phyloP scores from a whole-genome alignment of 2,113 vertebrate species.

The Gambusia holbrooki region DNA sequence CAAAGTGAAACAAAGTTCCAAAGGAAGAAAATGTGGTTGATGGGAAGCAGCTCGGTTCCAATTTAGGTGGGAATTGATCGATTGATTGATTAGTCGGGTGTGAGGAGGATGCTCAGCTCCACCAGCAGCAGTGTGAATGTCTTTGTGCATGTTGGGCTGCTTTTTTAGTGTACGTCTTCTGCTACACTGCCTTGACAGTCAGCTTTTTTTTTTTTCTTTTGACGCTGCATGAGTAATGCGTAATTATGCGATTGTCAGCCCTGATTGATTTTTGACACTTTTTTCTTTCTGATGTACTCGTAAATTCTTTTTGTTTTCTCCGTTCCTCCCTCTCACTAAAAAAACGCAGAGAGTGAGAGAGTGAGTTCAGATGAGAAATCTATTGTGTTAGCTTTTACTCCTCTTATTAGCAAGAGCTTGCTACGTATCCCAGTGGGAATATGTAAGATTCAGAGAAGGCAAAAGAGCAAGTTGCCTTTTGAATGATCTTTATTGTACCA shows the following conservation, averaged over 20 bases:
- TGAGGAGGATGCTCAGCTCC: slow-evolving; percentile 48
- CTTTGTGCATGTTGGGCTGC: slow-evolving; percentile 15
- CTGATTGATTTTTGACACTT: slow-evolving; percentile 38
- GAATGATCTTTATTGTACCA: slow-evolving; percentile 31
- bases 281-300: slow-evolving; percentile 1
- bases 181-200: slow-evolving; percentile 23
- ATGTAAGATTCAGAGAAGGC: slow-evolving; percentile 47
- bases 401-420: slow-evolving; percentile 21
- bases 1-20: slow-evolving; percentile 32
- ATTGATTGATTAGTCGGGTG: slow-evolving; percentile 1
- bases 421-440: slow-evolving; percentile 6
- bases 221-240: slow-evolving; percentile 25
- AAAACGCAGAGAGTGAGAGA: neutral
- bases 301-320: neutral
- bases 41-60: slow-evolving; percentile 54
- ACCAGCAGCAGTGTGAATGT: slow-evolving; percentile 31
- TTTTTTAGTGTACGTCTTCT: slow-evolving; percentile 2
- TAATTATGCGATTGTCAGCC: slow-evolving; percentile 32
- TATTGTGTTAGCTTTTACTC: slow-evolving; percentile 4
- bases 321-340: neutral
- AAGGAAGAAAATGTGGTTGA: slow-evolving; percentile 32
- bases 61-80: slow-evolving; percentile 70
- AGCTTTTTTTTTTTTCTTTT: slow-evolving; percentile 9
- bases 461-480: slow-evolving; percentile 3
- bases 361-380: neutral